Evolutionary conservation across 2,797 vertebrate genomes (phyloP).

Genomic region (Arnoldichthys spilopterus): DNA sequence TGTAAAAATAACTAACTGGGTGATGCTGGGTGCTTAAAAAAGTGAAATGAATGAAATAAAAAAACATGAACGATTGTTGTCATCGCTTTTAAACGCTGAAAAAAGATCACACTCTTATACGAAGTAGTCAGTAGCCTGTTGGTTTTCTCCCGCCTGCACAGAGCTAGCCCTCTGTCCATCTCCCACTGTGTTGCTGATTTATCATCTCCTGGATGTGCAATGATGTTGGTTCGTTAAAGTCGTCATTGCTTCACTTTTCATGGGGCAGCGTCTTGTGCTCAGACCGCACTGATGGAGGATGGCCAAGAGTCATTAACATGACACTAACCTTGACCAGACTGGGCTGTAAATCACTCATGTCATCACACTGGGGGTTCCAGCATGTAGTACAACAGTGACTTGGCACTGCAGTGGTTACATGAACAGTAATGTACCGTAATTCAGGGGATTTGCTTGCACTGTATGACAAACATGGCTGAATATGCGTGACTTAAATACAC

Average conservation of each 20-base stretch:
- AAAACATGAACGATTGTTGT: background rate
- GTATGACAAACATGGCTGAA: constrained; percentile 14
- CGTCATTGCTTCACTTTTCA: constrained; percentile 14
- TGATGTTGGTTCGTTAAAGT: constrained; percentile 30
- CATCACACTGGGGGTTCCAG: constrained; percentile 38
- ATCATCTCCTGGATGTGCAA: constrained; percentile 34
- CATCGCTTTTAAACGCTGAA: background rate
- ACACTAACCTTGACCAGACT: constrained; percentile 51
- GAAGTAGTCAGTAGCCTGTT: background rate
- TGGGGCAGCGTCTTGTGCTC: constrained; percentile 32
- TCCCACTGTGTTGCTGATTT: constrained; percentile 40
- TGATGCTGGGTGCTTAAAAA: background rate
- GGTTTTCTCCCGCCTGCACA: background rate
- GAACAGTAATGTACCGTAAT: constrained; percentile 10
- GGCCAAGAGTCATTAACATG: constrained; percentile 51
- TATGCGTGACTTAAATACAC: constrained; percentile 4
- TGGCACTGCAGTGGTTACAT: constrained; percentile 11
- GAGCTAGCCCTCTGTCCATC: constrained; percentile 16
- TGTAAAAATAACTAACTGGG: no score
- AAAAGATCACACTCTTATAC: background rate
- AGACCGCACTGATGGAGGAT: constrained; percentile 38
- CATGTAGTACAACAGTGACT: constrained; percentile 8
- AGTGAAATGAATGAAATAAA: background rate
- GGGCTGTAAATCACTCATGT: constrained; percentile 49
- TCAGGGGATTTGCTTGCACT: background rate